Evolutionary conservation across 2,888 invertebrate genomes (phyloP).

Genomic region (Polyommatus iphigenia): DNA sequence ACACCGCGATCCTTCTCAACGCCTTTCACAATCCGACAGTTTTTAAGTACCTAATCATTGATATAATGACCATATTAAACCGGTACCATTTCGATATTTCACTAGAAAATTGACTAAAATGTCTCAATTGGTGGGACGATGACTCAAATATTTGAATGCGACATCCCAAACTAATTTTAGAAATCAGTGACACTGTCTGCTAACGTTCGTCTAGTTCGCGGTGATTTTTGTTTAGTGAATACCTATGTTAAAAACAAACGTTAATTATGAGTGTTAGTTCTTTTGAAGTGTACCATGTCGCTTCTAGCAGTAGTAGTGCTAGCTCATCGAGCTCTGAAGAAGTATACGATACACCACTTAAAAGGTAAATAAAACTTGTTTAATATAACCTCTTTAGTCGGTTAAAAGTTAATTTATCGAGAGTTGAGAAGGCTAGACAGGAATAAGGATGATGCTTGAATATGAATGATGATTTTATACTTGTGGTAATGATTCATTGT

Average conservation of each 20-base stretch:
- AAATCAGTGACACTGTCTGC: conserved; percentile 62
- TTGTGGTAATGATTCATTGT: not conserved
- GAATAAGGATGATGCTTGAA: not conserved
- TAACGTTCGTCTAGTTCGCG: conserved; percentile 47
- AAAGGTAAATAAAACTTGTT: conserved; percentile 51
- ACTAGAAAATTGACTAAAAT: not conserved
- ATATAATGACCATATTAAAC: conserved; percentile 3
- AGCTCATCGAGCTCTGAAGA: conserved; percentile 61
- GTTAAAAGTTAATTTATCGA: not conserved
- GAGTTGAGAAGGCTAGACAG: not conserved
- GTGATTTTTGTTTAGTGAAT: conserved; percentile 40
- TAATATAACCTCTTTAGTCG: not conserved
- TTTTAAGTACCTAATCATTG: not conserved
- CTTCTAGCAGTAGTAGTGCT: conserved; percentile 61
- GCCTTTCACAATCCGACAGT: not conserved
- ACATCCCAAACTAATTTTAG: conserved; percentile 63
- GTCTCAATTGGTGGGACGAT: conserved; percentile 42
- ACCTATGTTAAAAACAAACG: conserved; percentile 44
- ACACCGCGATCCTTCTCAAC: not conserved
- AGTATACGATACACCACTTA: conserved; percentile 60
- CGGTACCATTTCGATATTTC: not conserved
- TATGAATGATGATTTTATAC: not conserved
- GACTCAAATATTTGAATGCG: conserved; percentile 53
- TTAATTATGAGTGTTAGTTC: conserved; percentile 56
- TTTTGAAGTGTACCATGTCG: conserved; percentile 57